phyloP scores from a whole-genome alignment of 2,888 invertebrate species.

The Drosophila helvetica region DNA sequence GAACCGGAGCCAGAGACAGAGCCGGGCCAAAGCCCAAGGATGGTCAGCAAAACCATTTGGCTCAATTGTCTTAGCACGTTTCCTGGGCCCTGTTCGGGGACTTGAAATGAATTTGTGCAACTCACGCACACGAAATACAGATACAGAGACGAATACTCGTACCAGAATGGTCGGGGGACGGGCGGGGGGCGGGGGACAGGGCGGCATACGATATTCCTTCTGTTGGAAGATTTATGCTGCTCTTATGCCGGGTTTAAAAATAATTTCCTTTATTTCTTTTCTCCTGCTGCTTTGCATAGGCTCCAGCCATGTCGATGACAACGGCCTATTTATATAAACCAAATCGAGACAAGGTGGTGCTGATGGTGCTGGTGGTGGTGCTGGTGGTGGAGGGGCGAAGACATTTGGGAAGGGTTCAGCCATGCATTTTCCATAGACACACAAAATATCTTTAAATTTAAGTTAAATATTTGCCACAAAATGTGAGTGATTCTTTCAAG shows the following conservation, averaged over 20 bases:
- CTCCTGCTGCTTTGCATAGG: slow-evolving; percentile 10
- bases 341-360: slow-evolving; percentile 10
- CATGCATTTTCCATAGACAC: neutral
- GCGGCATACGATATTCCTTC: slow-evolving; percentile 7
- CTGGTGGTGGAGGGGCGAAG: too few species aligned
- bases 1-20: slow-evolving; percentile 4
- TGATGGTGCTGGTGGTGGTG: too few species aligned
- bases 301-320: slow-evolving; percentile 1
- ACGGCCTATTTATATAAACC: slow-evolving; percentile 42
- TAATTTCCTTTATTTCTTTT: slow-evolving; percentile 22
- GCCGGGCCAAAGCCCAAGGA: neutral
- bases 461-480: neutral
- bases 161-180: too few species aligned
- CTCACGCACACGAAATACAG: slow-evolving; percentile 52
- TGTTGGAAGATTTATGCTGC: slow-evolving; percentile 26
- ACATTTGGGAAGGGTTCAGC: neutral
- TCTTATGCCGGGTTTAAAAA: slow-evolving; percentile 24
- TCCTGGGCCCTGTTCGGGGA: slow-evolving; percentile 49
- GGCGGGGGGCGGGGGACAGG: too few species aligned
- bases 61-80: slow-evolving; percentile 66
- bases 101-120: slow-evolving; percentile 59
- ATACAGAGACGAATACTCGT: neutral
- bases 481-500: neutral
- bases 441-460: neutral
- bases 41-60: slow-evolving; percentile 33